phyloP scores from a whole-genome alignment of 2,113 vertebrate genomes.

The Xiphorhynchus elegans region DNA sequence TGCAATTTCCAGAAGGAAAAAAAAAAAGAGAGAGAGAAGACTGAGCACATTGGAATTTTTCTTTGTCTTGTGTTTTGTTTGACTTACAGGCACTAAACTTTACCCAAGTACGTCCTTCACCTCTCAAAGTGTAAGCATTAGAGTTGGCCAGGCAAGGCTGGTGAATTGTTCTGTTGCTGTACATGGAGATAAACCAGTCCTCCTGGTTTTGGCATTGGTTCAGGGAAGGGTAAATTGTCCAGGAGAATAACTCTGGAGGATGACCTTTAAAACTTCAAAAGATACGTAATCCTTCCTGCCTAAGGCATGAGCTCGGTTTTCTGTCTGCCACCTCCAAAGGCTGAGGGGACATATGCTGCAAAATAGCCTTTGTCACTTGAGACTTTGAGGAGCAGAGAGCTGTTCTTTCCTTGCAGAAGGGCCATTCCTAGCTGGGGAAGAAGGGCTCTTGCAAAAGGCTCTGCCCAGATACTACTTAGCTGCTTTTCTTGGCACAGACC shows the following conservation, averaged over 20 bases:
- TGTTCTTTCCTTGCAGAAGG: not conserved
- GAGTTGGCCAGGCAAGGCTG: not conserved
- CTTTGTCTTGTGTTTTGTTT: not conserved
- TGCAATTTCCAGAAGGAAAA: not conserved
- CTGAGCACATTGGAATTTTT: not conserved
- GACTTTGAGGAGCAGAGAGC: not conserved
- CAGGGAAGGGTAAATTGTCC: not conserved
- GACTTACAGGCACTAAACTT: not conserved
- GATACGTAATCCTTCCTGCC: not conserved
- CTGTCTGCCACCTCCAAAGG: not conserved
- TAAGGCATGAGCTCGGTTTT: not conserved
- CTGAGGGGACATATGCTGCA: not conserved
- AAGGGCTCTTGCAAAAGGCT: not conserved
- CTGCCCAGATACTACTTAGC: not conserved
- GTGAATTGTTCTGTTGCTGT: not conserved
- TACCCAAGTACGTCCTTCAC: not conserved
- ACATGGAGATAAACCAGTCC: not conserved
- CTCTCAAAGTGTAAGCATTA: not conserved
- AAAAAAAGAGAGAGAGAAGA: not conserved
- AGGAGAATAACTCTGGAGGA: not conserved
- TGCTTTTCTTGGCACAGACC: not conserved
- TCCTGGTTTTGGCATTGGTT: not conserved
- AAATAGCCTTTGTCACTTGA: not conserved
- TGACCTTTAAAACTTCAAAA: constrained; percentile 20
- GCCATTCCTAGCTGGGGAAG: not conserved